phyloP scores from a whole-genome alignment of 2,113 vertebrate species.

The Bufo bufo region DNA sequence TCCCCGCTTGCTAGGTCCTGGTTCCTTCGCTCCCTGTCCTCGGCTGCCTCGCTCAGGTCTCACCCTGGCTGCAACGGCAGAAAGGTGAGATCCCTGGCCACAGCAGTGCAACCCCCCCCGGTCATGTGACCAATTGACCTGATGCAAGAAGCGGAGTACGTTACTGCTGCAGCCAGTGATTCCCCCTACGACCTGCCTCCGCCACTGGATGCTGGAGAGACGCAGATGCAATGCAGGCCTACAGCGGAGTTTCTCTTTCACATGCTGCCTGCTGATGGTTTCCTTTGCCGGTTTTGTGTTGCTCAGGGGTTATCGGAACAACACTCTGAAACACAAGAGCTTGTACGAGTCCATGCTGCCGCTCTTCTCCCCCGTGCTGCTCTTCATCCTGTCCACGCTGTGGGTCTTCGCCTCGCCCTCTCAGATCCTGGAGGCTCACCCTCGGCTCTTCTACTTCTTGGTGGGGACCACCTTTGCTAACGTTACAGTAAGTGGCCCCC shows the following conservation, averaged over 20 bases:
- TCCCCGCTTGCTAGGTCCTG: too few species aligned
- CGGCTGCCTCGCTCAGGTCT: too few species aligned
- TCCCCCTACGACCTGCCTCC: too few species aligned
- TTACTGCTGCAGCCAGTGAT: too few species aligned
- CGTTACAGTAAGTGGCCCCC: constrained; percentile 82
- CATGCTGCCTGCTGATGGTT: neutral
- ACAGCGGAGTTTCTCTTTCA: neutral
- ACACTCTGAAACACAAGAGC: constrained; percentile 88
- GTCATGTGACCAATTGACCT: too few species aligned
- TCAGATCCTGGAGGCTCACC: constrained; percentile 84
- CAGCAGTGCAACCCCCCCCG: too few species aligned
- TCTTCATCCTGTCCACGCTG: constrained; percentile 84
- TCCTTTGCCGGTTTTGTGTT: neutral
- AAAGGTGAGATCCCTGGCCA: too few species aligned
- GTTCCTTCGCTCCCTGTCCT: too few species aligned
- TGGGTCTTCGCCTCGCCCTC: constrained; percentile 86
- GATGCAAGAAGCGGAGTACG: too few species aligned
- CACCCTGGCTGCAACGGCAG: too few species aligned
- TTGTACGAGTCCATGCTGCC: constrained; percentile 89
- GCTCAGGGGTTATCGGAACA: constrained; percentile 81
- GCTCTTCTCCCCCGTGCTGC: constrained; percentile 87
- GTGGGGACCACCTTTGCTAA: constrained; percentile 96
- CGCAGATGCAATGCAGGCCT: too few species aligned
- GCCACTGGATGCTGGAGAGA: too few species aligned
- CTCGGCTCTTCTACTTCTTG: constrained; percentile 93